These are phyloP conservation scores for Amblyopsis hoosieri DNA, from an alignment of 2,797 vertebrate species.

Conservation along the genomic window DNA sequence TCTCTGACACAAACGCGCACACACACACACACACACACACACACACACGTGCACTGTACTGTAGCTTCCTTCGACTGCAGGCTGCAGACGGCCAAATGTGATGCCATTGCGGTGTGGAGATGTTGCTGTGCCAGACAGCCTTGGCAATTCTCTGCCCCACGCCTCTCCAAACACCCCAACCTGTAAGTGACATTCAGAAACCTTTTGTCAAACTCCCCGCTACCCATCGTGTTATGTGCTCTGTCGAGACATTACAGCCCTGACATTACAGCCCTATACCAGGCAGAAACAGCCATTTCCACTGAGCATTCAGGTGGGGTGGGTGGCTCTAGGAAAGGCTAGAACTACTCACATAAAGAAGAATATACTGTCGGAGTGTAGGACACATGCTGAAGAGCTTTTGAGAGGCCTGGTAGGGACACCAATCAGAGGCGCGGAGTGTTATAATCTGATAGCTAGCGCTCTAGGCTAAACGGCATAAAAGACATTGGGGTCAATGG, in stretches of 20 bases:
- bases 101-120: conserved; percentile 40
- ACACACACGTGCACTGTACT: conserved; percentile 9
- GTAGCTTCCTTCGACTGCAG: conserved; percentile 40
- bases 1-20: conserved; percentile 19
- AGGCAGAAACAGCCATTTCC: conserved; percentile 52
- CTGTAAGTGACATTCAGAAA: conserved; percentile 60
- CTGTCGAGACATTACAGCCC: conserved; percentile 60
- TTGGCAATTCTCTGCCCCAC: not conserved
- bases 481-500: conserved; percentile 77
- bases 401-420: conserved; percentile 53
- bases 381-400: conserved; percentile 44
- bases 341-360: conserved; percentile 49
- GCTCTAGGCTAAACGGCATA: conserved; percentile 67
- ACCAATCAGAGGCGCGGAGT: conserved; percentile 63
- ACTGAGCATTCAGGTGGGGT: conserved; percentile 3
- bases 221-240: conserved; percentile 38
- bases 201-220: conserved; percentile 36
- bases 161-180: conserved; percentile 20
- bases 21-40: conserved; percentile 9
- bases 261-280: conserved; percentile 43
- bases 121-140: not conserved
- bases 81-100: conserved; percentile 44
- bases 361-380: conserved; percentile 23
- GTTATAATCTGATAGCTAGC: conserved; percentile 74
- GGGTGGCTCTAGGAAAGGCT: conserved; percentile 41